phyloP scores from a whole-genome alignment of 2,797 vertebrate species.

The Hyperoplus lanceolatus region DNA sequence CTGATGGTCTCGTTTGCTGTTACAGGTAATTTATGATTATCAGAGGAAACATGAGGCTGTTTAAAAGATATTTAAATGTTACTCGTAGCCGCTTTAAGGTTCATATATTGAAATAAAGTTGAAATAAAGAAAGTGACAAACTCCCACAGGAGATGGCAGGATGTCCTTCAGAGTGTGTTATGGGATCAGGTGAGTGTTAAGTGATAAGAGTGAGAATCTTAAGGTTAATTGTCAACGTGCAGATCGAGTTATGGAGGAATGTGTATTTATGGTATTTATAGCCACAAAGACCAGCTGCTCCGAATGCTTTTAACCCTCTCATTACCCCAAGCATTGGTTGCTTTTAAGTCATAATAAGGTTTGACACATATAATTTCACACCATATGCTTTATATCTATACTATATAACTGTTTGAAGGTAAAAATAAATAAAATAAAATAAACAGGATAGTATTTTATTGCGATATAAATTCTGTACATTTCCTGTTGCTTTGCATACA shows the following conservation, averaged over 20 bases:
- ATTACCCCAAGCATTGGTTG: not conserved
- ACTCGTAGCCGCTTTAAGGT: no score
- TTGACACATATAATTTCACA: not conserved
- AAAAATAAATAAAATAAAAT: not conserved
- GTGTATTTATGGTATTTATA: not conserved
- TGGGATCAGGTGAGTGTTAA: not conserved
- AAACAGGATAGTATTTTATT: not conserved
- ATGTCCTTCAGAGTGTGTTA: not conserved
- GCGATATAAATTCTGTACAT: not conserved
- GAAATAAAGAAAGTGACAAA: not conserved
- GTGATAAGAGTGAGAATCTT: not conserved
- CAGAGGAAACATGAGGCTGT: no score
- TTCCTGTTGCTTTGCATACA: not conserved
- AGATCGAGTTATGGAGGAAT: not conserved
- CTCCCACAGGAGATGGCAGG: not conserved
- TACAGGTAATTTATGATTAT: no score
- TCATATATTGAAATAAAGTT: not conserved
- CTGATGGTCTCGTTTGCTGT: no score
- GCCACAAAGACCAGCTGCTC: not conserved
- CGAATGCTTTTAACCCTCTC: not conserved
- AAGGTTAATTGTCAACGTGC: not conserved
- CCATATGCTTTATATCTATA: not conserved
- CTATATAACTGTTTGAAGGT: not conserved
- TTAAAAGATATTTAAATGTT: no score
- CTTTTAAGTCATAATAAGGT: not conserved